phyloP scores from a whole-genome alignment of 2,797 vertebrate species.

The Buceros bicornis region DNA sequence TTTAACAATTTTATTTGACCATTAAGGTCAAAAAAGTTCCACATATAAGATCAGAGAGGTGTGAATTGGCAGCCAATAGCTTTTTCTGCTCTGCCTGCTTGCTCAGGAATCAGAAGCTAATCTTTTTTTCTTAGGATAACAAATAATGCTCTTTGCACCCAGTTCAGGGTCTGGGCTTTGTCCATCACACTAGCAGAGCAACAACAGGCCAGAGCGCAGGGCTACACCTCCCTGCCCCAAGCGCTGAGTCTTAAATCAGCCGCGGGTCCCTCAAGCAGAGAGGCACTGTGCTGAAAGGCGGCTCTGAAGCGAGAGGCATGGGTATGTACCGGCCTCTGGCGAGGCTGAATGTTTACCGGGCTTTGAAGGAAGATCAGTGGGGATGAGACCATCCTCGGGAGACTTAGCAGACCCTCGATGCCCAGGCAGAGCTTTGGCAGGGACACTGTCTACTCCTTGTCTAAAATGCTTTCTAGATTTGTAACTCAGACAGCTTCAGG shows the following conservation, averaged over 20 bases:
- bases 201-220: background rate
- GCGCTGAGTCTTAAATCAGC: background rate
- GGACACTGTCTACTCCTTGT: background rate
- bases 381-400: background rate
- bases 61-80: constrained; percentile 40
- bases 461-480: constrained; percentile 8
- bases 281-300: background rate
- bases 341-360: background rate
- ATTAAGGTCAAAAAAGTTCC: constrained; percentile 71
- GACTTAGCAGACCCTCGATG: background rate
- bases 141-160: constrained; percentile 1
- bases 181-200: background rate
- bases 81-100: background rate
- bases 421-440: background rate
- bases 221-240: background rate
- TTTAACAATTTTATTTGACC: constrained; percentile 77
- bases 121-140: constrained; percentile 55
- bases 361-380: background rate
- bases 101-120: constrained; percentile 36
- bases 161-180: background rate
- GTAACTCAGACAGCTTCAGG: background rate
- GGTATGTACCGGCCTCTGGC: background rate
- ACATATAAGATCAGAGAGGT: constrained; percentile 31
- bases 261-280: background rate
- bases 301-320: background rate